These are phyloP conservation scores for Semnopithecus entellus DNA, from an alignment of 2,113 vertebrate species.

Conservation along the genomic window DNA sequence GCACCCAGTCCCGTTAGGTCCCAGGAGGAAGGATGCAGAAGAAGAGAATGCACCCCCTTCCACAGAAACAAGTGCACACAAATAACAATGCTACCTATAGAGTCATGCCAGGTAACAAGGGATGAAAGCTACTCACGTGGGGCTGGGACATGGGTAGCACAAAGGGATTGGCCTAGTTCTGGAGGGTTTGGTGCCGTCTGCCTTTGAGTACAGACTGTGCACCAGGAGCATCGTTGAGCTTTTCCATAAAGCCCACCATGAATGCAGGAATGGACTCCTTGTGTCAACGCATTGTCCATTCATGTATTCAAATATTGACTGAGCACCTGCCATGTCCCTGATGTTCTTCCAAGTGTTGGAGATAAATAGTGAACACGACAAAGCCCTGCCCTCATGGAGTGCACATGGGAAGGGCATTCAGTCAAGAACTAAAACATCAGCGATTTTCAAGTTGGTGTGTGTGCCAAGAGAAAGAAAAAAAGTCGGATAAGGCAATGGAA, in stretches of 20 bases:
- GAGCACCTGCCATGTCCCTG: not conserved
- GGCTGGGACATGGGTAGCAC: accelerated
- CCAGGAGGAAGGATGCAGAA: not conserved
- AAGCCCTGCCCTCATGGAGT: not conserved
- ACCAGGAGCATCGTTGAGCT: not conserved
- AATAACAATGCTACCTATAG: accelerated
- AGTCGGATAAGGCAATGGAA: no score
- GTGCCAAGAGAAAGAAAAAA: not conserved
- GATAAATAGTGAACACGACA: not conserved
- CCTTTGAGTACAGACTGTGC: not conserved
- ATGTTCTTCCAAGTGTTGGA: accelerated
- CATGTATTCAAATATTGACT: not conserved
- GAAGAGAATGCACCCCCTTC: no score
- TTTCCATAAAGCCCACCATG: accelerated
- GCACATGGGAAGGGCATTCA: not conserved
- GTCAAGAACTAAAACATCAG: not conserved
- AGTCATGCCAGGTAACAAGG: not conserved
- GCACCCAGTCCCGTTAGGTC: not conserved
- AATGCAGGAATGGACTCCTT: accelerated
- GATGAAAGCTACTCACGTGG: not conserved
- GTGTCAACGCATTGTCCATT: accelerated
- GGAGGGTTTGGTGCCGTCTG: accelerated
- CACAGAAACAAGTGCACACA: not conserved
- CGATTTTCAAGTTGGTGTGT: not conserved
- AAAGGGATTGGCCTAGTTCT: accelerated